Evolutionary conservation across 2,113 vertebrate genomes (phyloP), one percentile per base, ranked within the genome.

Genomic region (Aptenodytes forsteri): DNA sequence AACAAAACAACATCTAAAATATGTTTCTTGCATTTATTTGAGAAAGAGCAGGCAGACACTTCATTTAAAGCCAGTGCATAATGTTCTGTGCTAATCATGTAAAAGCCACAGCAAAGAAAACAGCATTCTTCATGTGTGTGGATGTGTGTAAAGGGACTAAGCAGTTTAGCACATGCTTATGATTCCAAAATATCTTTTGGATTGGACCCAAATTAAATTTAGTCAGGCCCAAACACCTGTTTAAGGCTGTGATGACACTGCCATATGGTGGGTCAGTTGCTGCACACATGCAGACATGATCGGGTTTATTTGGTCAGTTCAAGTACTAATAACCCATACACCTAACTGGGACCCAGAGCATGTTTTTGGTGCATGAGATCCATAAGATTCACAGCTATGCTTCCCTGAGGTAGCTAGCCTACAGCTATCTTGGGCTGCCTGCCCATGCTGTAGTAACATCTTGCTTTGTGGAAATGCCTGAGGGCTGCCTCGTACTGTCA

Each of bases 191-290:
- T 92, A 78, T 27, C n/a, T 91, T 84, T 92, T 95, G 83, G 94
- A 92, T 52, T 49, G 52, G 25, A 71, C 72, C 80, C 96, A 97
- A 97, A 96, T 96, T 81, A 87, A 84, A 96, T 96, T 78, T 87
- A 84, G 55, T 69, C 76, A 82, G 69, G 47, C 29, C 72, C 77
- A 89, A 92, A 66, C 96, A 96, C 96, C 87, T 97, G 83, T 93
- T 95, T 93, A 89, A 89, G 89, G 29, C 81, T 67, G 72, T 75
- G 89, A 87, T 89, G 93, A 89, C 69, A 91, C 69, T 89, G 80
- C 93, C 91, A 94, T 96, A 96, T 96, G 96, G 91, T 54, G 50
- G 94, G 86, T 96, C 94, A 87, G 50, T 94, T 81, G 69, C 69
- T 94, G 72, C 83, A 75, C 59, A 50, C 80, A 30, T 29, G 46